These are phyloP conservation scores for Notolabrus celidotus DNA, from an alignment of 2,797 vertebrate genomes.

Conservation along the genomic window DNA sequence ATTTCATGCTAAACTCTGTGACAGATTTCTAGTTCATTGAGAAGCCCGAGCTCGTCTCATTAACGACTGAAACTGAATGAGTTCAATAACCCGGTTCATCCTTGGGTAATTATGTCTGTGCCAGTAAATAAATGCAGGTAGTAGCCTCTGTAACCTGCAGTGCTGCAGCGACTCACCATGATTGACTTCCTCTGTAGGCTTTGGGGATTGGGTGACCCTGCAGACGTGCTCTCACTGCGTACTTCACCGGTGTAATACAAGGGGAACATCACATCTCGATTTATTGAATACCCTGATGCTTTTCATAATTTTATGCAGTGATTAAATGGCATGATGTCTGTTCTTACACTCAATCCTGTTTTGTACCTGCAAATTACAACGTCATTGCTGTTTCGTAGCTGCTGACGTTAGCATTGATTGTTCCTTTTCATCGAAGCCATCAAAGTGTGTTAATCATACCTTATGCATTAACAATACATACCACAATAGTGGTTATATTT, in stretches of 20 bases:
- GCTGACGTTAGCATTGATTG: neutral
- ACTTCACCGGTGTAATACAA: conserved; percentile 68
- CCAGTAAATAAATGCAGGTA: conserved; percentile 78
- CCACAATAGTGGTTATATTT: no score
- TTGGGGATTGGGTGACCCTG: conserved; percentile 79
- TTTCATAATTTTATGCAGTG: conserved; percentile 58
- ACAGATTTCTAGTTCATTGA: conserved; percentile 28
- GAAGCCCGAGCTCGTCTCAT: conserved; percentile 25
- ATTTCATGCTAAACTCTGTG: conserved; percentile 16
- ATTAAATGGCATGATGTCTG: conserved; percentile 52
- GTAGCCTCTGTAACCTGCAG: conserved; percentile 65
- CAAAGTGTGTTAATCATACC: neutral
- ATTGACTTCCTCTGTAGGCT: conserved; percentile 80
- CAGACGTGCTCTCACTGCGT: conserved; percentile 69
- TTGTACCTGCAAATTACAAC: conserved; percentile 36
- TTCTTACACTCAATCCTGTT: conserved; percentile 46
- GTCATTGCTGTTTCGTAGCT: conserved; percentile 29
- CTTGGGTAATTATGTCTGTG: conserved; percentile 77
- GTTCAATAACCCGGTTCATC: conserved; percentile 69
- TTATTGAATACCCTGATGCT: conserved; percentile 65
- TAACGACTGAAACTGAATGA: conserved; percentile 48
- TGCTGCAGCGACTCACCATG: conserved; percentile 64
- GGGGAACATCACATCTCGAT: conserved; percentile 51
- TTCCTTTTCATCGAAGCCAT: conserved; percentile 35
- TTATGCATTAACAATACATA: no score